Conservation (phyloP, 2,113 vertebrate species). For the Callaeas wilsoni region DNA sequence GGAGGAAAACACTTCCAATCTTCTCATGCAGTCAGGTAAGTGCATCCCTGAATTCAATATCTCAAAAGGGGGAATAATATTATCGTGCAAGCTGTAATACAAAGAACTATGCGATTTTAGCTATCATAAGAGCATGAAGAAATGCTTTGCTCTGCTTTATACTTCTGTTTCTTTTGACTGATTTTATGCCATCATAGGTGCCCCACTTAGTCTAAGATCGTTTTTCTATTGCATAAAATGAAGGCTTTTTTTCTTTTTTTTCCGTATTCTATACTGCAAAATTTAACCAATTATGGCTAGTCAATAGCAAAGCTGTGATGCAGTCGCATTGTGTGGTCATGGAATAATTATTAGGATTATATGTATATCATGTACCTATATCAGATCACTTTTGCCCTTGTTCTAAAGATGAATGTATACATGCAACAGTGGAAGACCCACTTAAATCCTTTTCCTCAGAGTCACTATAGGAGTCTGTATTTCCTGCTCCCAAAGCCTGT, state of each 20-base stretch:
- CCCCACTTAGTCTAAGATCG: neutral
- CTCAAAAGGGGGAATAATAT: neutral
- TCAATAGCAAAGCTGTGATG: neutral
- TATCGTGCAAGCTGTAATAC: neutral
- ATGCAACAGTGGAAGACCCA: neutral
- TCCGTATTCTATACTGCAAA: neutral
- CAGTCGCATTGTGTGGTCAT: neutral
- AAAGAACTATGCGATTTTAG: neutral
- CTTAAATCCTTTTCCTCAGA: neutral
- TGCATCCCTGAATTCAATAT: neutral
- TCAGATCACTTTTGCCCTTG: neutral
- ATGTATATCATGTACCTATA: neutral
- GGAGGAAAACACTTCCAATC: neutral
- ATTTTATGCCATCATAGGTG: neutral
- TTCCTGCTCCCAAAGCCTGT: neutral
- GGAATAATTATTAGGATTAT: neutral
- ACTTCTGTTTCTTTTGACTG: neutral
- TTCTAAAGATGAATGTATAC: neutral
- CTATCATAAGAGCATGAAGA: neutral
- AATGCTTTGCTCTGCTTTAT: neutral
- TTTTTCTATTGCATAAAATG: neutral
- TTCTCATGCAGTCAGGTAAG: neutral
- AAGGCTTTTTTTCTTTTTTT: neutral
- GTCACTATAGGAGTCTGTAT: neutral
- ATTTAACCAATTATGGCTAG: neutral